Conservation (phyloP, 35 echinoderm and acorn worm species). For the Ophioderma brevispina region DNA sequence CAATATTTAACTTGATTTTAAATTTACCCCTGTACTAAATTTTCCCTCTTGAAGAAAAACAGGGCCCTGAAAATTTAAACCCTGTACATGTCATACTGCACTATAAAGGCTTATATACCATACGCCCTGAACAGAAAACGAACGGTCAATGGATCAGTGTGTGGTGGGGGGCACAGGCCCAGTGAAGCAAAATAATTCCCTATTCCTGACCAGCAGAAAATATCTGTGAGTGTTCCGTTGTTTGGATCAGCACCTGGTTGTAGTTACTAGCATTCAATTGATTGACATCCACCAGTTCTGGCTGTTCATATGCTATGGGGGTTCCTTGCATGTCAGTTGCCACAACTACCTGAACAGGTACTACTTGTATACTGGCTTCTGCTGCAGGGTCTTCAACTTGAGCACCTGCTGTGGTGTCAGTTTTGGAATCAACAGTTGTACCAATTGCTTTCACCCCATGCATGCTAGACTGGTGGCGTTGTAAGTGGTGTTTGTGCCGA, state of each 20-base stretch:
- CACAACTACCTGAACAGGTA: background rate
- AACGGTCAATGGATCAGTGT: too few relatives aligned
- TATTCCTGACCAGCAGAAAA: too few relatives aligned
- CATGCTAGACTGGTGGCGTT: conserved; percentile 64
- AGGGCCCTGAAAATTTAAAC: too few relatives aligned
- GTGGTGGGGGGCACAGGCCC: too few relatives aligned
- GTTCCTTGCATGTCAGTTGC: background rate
- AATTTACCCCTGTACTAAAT: too few relatives aligned
- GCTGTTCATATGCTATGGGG: background rate
- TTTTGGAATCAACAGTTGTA: background rate
- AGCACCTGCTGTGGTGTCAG: background rate
- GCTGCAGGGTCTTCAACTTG: background rate
- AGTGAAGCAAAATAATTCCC: too few relatives aligned
- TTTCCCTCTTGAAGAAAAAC: too few relatives aligned
- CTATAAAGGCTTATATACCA: too few relatives aligned
- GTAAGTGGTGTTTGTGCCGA: conserved; percentile 75
- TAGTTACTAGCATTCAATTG: background rate
- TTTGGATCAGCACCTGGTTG: background rate
- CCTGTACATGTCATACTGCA: too few relatives aligned
- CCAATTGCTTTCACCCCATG: conserved; percentile 46
- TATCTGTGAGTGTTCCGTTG: too few relatives aligned
- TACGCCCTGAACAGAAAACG: too few relatives aligned
- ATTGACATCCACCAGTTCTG: background rate
- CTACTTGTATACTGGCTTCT: background rate
- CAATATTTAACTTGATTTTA: too few relatives aligned